These are phyloP conservation scores for Mayetiola destructor DNA, from an alignment of 2,888 invertebrate species.

Conservation along the genomic window DNA sequence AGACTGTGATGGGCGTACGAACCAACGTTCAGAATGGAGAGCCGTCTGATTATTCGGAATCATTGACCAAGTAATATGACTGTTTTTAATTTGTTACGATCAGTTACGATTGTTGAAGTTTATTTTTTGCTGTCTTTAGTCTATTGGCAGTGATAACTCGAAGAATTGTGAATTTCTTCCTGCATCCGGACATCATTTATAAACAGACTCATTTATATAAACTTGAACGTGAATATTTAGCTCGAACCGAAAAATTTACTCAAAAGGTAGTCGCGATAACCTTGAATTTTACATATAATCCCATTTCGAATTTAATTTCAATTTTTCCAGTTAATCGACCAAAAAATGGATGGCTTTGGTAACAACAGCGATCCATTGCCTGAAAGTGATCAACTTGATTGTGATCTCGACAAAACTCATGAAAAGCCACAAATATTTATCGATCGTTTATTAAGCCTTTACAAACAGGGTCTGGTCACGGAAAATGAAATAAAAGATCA, in stretches of 20 bases:
- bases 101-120: no score
- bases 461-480: neutral
- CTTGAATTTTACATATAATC: neutral
- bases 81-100: no score
- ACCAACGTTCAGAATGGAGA: neutral
- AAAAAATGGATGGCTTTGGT: neutral
- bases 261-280: neutral
- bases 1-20: neutral
- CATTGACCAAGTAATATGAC: neutral
- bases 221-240: neutral
- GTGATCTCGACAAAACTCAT: neutral
- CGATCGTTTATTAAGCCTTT: neutral
- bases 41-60: neutral
- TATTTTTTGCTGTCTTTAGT: neutral
- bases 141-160: neutral
- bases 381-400: no score
- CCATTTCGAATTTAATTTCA: neutral
- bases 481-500: conserved; percentile 7
- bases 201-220: conserved; percentile 8
- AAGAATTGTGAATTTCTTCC: neutral
- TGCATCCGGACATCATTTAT: conserved; percentile 14
- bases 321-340: neutral
- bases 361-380: neutral
- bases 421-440: conserved; percentile 14
- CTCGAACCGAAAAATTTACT: neutral